A percentile compares a stretch with the other conserved stretches of the same genome.
These are phyloP conservation scores for Gymnothorax javanicus DNA, from an alignment of 2,797 vertebrate genomes.

Conservation along the genomic window DNA sequence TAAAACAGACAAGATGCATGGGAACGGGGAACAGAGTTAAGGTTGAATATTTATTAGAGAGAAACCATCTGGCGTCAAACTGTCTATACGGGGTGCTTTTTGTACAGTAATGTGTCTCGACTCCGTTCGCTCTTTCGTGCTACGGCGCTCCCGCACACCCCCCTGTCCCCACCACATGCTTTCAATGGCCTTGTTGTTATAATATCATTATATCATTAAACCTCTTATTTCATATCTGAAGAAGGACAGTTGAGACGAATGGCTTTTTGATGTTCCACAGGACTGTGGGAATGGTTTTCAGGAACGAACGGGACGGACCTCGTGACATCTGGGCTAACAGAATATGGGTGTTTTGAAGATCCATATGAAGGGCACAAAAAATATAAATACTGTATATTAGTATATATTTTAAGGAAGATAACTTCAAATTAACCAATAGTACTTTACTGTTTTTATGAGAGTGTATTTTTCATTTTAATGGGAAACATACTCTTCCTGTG, in stretches of 20 bases:
- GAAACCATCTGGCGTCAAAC: conserved; percentile 88
- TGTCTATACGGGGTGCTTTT: conserved; percentile 80
- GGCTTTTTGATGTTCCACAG: conserved; percentile 1
- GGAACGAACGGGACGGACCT: not conserved
- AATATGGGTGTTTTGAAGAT: not conserved
- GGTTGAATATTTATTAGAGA: conserved; percentile 90
- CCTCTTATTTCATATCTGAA: conserved; percentile 6
- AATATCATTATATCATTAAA: conserved; percentile 27
- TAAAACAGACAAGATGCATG: conserved; percentile 68
- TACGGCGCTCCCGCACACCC: not conserved
- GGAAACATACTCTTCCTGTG: not conserved
- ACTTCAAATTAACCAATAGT: not conserved
- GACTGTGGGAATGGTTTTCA: not conserved
- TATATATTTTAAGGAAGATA: not conserved
- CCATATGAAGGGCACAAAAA: not conserved
- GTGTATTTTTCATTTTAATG: not conserved
- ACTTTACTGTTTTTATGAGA: not conserved
- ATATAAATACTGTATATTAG: not conserved
- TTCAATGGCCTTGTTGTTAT: conserved; percentile 22
- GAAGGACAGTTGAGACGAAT: not conserved
- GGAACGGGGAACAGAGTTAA: conserved; percentile 89
- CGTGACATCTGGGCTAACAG: not conserved
- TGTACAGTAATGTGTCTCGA: conserved; percentile 76
- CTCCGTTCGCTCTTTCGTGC: not conserved
- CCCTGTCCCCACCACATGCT: conserved; percentile 13